These are phyloP conservation scores for Apamea sordens DNA, from an alignment of 2,888 invertebrate species.

Conservation along the genomic window DNA sequence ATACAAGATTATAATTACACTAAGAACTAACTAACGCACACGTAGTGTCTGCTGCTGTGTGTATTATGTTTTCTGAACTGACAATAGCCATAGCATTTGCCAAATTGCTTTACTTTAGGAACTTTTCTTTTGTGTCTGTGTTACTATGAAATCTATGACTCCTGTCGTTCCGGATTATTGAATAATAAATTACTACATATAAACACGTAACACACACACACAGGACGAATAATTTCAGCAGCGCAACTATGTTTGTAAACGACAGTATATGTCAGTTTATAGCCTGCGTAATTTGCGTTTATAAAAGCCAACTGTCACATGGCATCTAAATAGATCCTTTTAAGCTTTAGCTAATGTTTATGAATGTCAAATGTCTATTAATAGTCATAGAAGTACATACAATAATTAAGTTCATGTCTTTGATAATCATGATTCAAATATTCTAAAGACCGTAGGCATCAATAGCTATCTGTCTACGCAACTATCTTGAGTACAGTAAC, in stretches of 20 bases:
- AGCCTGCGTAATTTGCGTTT: background rate
- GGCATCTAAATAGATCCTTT: slow-evolving; percentile 2
- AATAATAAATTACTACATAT: background rate
- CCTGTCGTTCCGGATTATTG: background rate
- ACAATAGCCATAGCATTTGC: background rate
- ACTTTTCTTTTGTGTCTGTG: background rate
- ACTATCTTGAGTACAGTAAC: slow-evolving; percentile 5
- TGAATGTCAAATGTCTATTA: slow-evolving; percentile 4
- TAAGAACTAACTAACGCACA: no score
- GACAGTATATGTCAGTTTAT: background rate
- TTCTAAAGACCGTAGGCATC: background rate
- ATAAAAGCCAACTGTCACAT: slow-evolving; percentile 1
- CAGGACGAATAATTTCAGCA: background rate
- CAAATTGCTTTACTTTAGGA: background rate
- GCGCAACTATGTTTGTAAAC: background rate
- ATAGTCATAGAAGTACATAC: background rate
- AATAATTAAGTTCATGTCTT: slow-evolving; percentile 1
- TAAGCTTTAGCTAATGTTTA: background rate
- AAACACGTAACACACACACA: background rate
- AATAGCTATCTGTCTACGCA: background rate
- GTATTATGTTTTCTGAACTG: slow-evolving; percentile 1
- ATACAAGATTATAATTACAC: no score
- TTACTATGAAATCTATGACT: background rate
- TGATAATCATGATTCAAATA: slow-evolving; percentile 8
- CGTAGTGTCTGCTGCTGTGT: no score